phyloP scores from a whole-genome alignment of 2,113 vertebrate species.

The Pachycephala philippinensis region DNA sequence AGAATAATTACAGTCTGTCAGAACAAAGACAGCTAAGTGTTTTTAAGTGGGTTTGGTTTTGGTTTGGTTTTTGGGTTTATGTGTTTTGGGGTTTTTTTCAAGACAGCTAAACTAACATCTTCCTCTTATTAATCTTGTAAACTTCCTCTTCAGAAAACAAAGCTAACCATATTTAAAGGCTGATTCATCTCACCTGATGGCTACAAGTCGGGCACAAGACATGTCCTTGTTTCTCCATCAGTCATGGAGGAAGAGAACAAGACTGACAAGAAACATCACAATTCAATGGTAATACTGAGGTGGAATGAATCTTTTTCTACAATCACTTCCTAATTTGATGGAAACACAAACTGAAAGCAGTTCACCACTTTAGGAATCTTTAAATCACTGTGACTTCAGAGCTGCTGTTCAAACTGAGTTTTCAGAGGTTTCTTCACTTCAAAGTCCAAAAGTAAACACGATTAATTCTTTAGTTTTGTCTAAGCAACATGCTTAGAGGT shows the following conservation, averaged over 20 bases:
- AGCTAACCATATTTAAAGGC: neutral
- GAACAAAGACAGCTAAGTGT: neutral
- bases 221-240: neutral
- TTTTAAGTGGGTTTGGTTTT: neutral
- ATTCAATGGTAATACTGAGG: neutral
- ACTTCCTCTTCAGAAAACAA: neutral
- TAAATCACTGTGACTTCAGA: neutral
- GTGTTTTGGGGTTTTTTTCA: too few species aligned
- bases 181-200: neutral
- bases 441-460: neutral
- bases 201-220: neutral
- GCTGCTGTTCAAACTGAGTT: neutral
- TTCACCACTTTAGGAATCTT: neutral
- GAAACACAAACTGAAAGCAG: neutral
- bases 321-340: neutral
- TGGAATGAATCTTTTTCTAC: neutral
- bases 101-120: neutral
- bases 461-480: neutral
- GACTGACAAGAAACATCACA: neutral
- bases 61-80: accelerated
- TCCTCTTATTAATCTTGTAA: neutral
- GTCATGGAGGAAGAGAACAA: accelerated
- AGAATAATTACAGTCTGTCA: neutral
- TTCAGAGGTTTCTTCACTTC: neutral
- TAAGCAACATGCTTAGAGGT: neutral